Evolutionary conservation across 1,140 invertebrate species (phyloP), one percentile per base, ranked within the genome.

Genomic region (Odontomachus brunneus): DNA sequence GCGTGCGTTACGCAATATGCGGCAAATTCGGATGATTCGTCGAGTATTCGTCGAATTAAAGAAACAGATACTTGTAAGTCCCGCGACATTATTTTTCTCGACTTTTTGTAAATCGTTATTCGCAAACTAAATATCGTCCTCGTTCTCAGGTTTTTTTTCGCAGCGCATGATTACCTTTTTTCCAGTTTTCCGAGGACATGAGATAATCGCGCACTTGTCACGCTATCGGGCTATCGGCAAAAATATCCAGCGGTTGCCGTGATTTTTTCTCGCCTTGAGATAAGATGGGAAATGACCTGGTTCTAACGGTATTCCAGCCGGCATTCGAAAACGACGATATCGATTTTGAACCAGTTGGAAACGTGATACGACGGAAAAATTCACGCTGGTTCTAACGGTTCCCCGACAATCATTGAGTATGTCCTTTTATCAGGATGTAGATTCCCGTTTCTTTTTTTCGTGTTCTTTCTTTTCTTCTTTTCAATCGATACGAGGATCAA

Each of bases 291-390:
- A 80, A 69, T 48, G 17, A 33, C 29, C 26, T 63, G 38, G n/a
- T 22, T 53, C 51, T 69, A 69, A 59, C 75, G 63, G 74, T 67
- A 48, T 24, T 33, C 14, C 11, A 51, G 48, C 14, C 19, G 19
- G 12, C 17, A 24, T 38, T 78, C 49, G 19, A 48, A 78, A 78
- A 69, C 51, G 17, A 69, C 33, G 3, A 17, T 44, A 26, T 78
- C 63, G 51, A 78, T 57, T 57, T 57, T 69, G 33, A 57, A 57
- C 63, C 75, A 19, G 51, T 78, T 78, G 29, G 59, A 65, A 75
- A 63, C 24, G 26, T 7, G 26, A n/a, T 15, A 19, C 5, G n/a
- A 75, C 38, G n/a, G 14, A 65, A 65, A 19, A 75, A 63, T 12
- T 22, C 14, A 49, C 60, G 48, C 17, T 51, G 1, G 11, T n/a